Conservation (phyloP, 23 tunicate species). For the Oikopleura vanhoeffeni region DNA sequence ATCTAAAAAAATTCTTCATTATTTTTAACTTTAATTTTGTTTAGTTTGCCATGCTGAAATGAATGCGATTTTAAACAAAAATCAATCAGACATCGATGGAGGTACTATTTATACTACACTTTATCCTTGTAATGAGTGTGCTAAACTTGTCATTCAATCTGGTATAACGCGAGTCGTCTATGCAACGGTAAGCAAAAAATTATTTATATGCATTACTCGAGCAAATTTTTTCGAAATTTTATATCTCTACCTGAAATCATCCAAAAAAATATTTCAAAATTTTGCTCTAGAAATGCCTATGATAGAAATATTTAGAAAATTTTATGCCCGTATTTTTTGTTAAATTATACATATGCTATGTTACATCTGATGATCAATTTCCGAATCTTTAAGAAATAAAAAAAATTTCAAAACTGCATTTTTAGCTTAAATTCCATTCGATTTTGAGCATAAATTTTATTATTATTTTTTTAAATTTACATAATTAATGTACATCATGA, state of each 20-base stretch:
- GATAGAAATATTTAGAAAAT: too few relatives aligned
- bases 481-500: too few relatives aligned
- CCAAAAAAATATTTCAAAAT: too few relatives aligned
- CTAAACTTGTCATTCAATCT: slow-evolving; percentile 79
- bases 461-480: too few relatives aligned
- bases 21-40: neutral
- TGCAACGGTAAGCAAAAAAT: neutral
- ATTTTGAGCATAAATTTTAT: too few relatives aligned
- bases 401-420: too few relatives aligned
- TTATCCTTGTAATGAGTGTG: slow-evolving; percentile 98
- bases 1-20: neutral
- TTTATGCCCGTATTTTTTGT: too few relatives aligned
- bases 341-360: too few relatives aligned
- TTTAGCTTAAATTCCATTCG: too few relatives aligned
- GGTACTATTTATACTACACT: slow-evolving; percentile 68
- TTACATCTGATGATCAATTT: neutral
- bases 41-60: slow-evolving; percentile 98
- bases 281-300: too few relatives aligned
- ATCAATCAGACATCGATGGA: slow-evolving; percentile 47
- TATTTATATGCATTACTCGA: neutral
- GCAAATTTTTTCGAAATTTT: too few relatives aligned
- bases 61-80: slow-evolving; percentile 97
- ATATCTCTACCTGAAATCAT: too few relatives aligned
- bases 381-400: neutral
- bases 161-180: slow-evolving; percentile 20